Evolutionary conservation across 2,888 invertebrate genomes (phyloP).

Genomic region (Ariolimax columbianus): DNA sequence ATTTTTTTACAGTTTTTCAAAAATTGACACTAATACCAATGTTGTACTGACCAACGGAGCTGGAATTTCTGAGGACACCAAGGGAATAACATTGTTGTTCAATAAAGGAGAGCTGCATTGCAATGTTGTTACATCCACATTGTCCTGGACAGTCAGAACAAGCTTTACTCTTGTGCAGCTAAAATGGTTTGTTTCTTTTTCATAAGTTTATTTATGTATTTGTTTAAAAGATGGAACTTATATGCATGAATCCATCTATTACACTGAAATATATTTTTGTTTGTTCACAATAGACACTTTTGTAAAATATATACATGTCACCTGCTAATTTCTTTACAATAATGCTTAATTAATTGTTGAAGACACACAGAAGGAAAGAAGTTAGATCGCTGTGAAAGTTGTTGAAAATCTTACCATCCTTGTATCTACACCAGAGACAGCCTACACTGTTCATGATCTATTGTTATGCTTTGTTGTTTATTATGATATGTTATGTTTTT

Average conservation of each 20-base stretch:
- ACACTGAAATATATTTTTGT: too few species aligned
- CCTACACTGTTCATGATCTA: too few species aligned
- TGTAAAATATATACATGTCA: too few species aligned
- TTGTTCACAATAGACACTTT: too few species aligned
- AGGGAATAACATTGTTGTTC: conserved; percentile 19
- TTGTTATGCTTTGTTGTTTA: too few species aligned
- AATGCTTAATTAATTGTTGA: too few species aligned
- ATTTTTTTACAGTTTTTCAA: conserved; percentile 10
- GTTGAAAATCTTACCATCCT: too few species aligned
- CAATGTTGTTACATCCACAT: conserved; percentile 11
- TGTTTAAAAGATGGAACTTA: not conserved
- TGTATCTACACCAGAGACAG: too few species aligned
- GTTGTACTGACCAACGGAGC: conserved; percentile 18
- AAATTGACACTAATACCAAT: not conserved
- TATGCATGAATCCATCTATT: not conserved
- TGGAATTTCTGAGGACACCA: not conserved
- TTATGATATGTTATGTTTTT: too few species aligned
- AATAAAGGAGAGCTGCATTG: not conserved
- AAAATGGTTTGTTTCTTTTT: not conserved
- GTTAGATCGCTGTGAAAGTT: too few species aligned
- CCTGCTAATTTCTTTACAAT: too few species aligned
- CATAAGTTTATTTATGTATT: not conserved
- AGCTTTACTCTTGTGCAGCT: not conserved
- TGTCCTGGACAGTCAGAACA: not conserved
- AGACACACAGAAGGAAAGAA: too few species aligned